phyloP scores from a whole-genome alignment of 2,113 vertebrate species.

The Antechinus flavipes region DNA sequence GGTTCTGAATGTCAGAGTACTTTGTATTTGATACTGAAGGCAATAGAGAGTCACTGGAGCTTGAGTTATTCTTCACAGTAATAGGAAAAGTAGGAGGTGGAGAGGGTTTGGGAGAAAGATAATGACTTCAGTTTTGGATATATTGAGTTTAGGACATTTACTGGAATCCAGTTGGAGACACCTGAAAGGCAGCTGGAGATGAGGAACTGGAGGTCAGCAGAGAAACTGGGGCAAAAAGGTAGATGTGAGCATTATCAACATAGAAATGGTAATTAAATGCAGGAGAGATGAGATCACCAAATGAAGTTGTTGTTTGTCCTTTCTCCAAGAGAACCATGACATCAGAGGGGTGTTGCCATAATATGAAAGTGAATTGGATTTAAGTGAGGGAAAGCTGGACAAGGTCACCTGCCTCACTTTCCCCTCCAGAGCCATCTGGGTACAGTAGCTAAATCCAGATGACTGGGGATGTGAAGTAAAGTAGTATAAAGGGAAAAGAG shows the following conservation, averaged over 20 bases:
- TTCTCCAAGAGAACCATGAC: too few species aligned
- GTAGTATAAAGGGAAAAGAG: neutral
- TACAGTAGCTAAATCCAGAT: too few species aligned
- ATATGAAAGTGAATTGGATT: too few species aligned
- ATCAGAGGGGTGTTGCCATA: too few species aligned
- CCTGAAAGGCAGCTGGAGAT: neutral
- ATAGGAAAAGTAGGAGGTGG: neutral
- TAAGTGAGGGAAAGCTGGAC: too few species aligned
- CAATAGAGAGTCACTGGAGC: neutral
- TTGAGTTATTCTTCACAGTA: neutral
- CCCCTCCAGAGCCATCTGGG: too few species aligned
- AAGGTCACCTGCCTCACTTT: too few species aligned
- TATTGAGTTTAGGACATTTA: neutral
- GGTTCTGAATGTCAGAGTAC: neutral
- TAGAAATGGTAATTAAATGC: neutral
- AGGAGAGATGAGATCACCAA: too few species aligned
- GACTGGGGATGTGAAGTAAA: too few species aligned
- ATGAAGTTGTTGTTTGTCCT: too few species aligned
- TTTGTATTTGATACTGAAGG: neutral
- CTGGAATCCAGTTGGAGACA: neutral
- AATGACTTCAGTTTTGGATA: too few species aligned
- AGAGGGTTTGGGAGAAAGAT: neutral
- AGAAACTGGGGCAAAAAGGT: neutral
- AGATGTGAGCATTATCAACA: neutral
- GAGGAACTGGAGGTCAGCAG: too few species aligned